A percentile compares a stretch with the other conserved stretches of the same genome.
Evolutionary conservation across 2,888 invertebrate genomes (phyloP).

Genomic region (Nycteola revayana): DNA sequence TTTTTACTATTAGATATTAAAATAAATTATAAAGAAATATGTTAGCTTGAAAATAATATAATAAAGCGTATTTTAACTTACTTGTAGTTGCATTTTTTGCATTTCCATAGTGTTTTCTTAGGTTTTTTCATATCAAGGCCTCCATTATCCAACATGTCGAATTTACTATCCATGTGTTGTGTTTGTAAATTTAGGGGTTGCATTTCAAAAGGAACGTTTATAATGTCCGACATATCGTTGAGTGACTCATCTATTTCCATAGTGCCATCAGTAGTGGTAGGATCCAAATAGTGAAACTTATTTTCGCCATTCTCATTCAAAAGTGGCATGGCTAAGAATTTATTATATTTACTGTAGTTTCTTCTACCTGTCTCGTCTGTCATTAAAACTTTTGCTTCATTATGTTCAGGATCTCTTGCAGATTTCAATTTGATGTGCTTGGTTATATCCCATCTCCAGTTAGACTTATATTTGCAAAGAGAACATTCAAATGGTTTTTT

Average conservation of each 20-base stretch:
- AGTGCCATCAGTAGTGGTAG: conserved; percentile 62
- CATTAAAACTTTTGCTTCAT: conserved; percentile 91
- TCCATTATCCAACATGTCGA: conserved; percentile 42
- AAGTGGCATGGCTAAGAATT: conserved; percentile 87
- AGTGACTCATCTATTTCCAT: conserved; percentile 73
- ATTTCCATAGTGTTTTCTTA: conserved; percentile 92
- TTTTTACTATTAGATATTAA: no score
- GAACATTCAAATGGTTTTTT: conserved; percentile 98
- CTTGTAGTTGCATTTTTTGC: conserved; percentile 95
- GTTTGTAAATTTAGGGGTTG: conserved; percentile 84
- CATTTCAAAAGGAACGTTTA: conserved; percentile 71
- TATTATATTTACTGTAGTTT: conserved; percentile 96
- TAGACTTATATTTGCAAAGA: conserved; percentile 95
- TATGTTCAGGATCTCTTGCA: conserved; percentile 91
- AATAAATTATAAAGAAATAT: no score
- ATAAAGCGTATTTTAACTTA: conserved; percentile 59
- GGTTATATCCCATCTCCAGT: conserved; percentile 98
- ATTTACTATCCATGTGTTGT: conserved; percentile 53
- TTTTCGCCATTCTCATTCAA: conserved; percentile 82
- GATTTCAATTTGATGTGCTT: conserved; percentile 96
- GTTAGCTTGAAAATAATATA: no score
- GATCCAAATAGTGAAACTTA: conserved; percentile 69
- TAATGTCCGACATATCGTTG: conserved; percentile 69
- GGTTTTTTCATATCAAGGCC: conserved; percentile 71
- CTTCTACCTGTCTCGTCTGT: conserved; percentile 95